These are phyloP conservation scores for Antechinus stuartii DNA, from an alignment of 2,113 vertebrate species.

Conservation along the genomic window DNA sequence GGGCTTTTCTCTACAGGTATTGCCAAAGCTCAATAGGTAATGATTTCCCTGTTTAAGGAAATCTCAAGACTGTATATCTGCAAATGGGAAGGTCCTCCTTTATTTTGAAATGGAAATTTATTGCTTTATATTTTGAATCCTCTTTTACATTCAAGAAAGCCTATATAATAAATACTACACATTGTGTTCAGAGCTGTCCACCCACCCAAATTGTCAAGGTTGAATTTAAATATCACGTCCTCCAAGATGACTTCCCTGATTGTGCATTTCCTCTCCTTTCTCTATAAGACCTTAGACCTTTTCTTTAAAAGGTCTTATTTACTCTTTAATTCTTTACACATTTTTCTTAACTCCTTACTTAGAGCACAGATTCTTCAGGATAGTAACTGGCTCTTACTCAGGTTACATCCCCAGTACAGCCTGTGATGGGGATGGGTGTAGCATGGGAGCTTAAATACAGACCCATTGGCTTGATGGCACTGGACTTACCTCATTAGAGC, in stretches of 20 bases:
- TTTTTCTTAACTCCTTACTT: not conserved
- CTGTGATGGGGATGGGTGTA: not conserved
- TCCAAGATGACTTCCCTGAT: not conserved
- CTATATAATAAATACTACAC: too few relatives aligned
- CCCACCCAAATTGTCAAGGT: not conserved
- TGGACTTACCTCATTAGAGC: not conserved
- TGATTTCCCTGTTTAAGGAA: constrained; percentile 24
- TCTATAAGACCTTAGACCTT: not conserved
- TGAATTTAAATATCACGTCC: not conserved
- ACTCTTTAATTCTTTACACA: not conserved
- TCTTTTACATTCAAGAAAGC: too few relatives aligned
- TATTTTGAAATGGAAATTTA: not conserved
- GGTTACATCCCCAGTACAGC: not conserved
- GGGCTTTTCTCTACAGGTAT: constrained; percentile 18
- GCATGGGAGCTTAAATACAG: not conserved
- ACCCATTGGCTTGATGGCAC: not conserved
- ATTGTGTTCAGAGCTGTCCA: too few relatives aligned
- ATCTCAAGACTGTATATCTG: not conserved
- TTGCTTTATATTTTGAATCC: too few relatives aligned
- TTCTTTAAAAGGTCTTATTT: not conserved
- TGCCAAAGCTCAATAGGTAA: not conserved
- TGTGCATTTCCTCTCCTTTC: not conserved
- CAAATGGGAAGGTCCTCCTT: not conserved
- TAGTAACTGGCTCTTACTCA: not conserved
- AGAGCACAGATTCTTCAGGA: not conserved